A percentile compares a stretch with the other conserved stretches of the same genome.
These are phyloP conservation scores for Dioctria linearis DNA, from an alignment of 2,888 invertebrate genomes.

Conservation along the genomic window DNA sequence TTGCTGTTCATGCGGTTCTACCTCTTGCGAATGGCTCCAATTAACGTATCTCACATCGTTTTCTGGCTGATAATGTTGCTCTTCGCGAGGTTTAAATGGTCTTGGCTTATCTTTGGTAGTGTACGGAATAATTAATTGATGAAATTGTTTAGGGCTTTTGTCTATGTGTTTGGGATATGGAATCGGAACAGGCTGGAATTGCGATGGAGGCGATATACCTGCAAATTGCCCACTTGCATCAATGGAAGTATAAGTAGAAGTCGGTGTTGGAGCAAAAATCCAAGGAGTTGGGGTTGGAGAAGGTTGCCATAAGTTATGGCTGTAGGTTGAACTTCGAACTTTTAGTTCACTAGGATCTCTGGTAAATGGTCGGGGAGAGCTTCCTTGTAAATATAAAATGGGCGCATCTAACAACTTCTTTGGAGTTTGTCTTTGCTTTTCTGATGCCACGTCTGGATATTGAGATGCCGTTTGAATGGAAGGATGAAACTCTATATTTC, in stretches of 20 bases:
- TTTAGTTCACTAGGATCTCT: conserved; percentile 67
- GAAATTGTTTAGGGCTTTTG: conserved; percentile 78
- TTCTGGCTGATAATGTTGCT: conserved; percentile 67
- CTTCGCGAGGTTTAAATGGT: conserved; percentile 71
- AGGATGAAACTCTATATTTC: conserved; percentile 56
- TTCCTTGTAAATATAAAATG: conserved; percentile 73
- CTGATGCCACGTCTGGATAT: conserved; percentile 51
- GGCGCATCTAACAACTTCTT: conserved; percentile 74
- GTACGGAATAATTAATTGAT: conserved; percentile 88
- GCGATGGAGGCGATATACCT: conserved; percentile 65
- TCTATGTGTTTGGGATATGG: conserved; percentile 22
- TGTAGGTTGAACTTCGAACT: conserved; percentile 60
- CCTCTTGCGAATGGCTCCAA: conserved; percentile 64
- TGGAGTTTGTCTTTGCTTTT: conserved; percentile 67
- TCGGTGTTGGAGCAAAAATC: conserved; percentile 65
- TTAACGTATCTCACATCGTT: conserved; percentile 62
- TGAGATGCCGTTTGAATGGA: conserved; percentile 59
- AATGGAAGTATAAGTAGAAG: conserved; percentile 67
- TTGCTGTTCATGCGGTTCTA: conserved; percentile 73
- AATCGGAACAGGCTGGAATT: conserved; percentile 60
- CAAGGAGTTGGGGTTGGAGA: conserved; percentile 60
- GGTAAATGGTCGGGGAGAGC: conserved; percentile 74
- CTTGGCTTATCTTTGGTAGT: conserved; percentile 76
- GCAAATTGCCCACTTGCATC: conserved; percentile 69
- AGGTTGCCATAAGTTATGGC: conserved; percentile 57